Evolutionary conservation across 2,888 invertebrate species (phyloP).

Genomic region (Andrena trimmerana): DNA sequence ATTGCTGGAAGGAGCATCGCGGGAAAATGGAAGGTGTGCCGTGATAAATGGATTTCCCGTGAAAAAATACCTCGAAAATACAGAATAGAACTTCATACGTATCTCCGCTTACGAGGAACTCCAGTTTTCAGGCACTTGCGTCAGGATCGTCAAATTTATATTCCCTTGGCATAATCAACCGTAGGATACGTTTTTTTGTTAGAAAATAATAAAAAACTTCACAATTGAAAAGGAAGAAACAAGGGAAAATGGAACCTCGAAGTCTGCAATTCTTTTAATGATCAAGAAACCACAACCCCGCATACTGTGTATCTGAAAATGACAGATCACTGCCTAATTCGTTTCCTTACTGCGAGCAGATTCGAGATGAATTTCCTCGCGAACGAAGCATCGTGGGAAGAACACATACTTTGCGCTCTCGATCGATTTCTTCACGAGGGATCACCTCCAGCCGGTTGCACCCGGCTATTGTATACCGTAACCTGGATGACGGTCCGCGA

Average conservation of each 20-base stretch:
- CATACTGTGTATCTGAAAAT: not conserved
- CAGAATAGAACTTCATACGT: not conserved
- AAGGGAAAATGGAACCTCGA: not conserved
- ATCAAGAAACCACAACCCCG: too few species aligned
- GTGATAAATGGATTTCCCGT: too few species aligned
- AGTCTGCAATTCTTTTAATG: too few species aligned
- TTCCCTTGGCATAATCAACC: not conserved
- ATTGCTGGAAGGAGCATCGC: conserved; percentile 11
- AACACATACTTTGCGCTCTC: not conserved
- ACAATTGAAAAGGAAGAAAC: not conserved
- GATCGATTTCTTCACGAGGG: not conserved
- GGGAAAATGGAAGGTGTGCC: conserved; percentile 1
- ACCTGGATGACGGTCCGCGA: not conserved
- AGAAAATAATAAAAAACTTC: too few species aligned
- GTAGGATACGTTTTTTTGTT: too few species aligned
- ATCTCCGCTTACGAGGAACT: not conserved
- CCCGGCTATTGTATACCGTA: not conserved
- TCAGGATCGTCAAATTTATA: not conserved
- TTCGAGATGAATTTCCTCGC: not conserved
- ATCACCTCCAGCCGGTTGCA: not conserved
- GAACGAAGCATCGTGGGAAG: not conserved
- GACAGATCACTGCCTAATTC: not conserved
- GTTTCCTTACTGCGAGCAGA: not conserved
- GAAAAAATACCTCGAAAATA: not conserved
- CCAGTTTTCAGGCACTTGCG: not conserved